These are phyloP conservation scores for Pseudomyrmex sp. DNA, from an alignment of 1,140 invertebrate genomes.

Conservation along the genomic window DNA sequence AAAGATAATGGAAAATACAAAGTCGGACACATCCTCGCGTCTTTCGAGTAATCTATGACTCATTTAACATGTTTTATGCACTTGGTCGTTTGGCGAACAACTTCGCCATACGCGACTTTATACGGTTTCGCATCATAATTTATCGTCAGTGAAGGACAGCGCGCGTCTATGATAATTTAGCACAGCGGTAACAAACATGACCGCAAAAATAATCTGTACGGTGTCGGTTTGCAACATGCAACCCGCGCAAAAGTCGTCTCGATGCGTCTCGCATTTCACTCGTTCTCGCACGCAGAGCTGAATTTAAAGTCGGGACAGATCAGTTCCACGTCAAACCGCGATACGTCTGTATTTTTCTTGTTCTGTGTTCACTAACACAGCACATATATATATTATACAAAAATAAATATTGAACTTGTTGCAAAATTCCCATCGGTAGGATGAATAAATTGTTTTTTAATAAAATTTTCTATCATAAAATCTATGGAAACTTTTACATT, in stretches of 20 bases:
- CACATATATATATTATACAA: neutral
- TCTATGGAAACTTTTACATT: neutral
- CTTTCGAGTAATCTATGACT: neutral
- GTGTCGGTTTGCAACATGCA: slow-evolving; percentile 3
- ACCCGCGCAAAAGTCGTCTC: neutral
- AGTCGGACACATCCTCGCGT: neutral
- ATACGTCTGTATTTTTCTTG: neutral
- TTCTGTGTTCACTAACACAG: neutral
- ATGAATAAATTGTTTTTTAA: neutral
- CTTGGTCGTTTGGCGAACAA: neutral
- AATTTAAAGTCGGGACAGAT: neutral
- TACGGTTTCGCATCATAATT: slow-evolving; percentile 36
- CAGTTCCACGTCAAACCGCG: neutral
- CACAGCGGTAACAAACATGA: slow-evolving; percentile 16
- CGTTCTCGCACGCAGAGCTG: neutral
- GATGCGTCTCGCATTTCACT: slow-evolving; percentile 6
- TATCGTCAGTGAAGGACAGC: slow-evolving; percentile 11
- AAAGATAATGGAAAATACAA: neutral
- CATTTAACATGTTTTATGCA: neutral
- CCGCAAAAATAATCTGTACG: slow-evolving; percentile 46
- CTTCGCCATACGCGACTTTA: neutral
- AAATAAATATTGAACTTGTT: neutral
- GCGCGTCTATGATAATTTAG: slow-evolving; percentile 16
- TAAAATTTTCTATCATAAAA: neutral
- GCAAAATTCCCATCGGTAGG: too few relatives aligned